These are phyloP conservation scores for Uropetala carovei DNA, from an alignment of 2,888 invertebrate genomes.

Conservation along the genomic window DNA sequence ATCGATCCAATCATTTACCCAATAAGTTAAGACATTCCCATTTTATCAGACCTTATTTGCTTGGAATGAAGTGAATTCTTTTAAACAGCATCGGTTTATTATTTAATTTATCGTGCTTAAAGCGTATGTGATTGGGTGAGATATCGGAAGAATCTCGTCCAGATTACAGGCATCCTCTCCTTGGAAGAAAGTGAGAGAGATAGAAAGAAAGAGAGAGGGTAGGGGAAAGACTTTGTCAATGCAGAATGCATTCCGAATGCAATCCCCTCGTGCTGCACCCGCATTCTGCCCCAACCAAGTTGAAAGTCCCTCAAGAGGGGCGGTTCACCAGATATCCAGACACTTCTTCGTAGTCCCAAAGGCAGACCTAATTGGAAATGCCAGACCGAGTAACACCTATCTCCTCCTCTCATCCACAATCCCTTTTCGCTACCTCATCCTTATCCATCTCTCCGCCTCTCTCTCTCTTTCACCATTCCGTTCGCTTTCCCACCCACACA, in stretches of 20 bases:
- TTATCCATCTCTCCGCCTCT: not conserved
- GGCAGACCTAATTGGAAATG: slow-evolving; percentile 60
- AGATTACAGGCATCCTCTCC: no score
- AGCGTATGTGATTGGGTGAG: no score
- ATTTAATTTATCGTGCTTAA: no score
- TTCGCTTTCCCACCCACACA: slow-evolving; percentile 11
- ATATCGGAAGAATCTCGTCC: no score
- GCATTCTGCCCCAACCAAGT: not conserved
- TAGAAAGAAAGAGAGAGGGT: not conserved
- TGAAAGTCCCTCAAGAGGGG: slow-evolving; percentile 8
- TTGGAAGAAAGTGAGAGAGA: no score
- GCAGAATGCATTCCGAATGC: not conserved
- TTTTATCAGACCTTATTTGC: no score
- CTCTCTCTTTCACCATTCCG: not conserved
- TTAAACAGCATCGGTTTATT: no score
- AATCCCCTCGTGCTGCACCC: not conserved
- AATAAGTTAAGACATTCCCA: no score
- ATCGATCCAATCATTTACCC: no score
- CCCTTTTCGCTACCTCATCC: not conserved
- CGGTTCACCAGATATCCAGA: slow-evolving; percentile 15
- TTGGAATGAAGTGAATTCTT: no score
- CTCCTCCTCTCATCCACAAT: not conserved
- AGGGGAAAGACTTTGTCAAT: not conserved
- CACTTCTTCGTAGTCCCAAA: slow-evolving; percentile 45
- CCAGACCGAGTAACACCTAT: slow-evolving; percentile 36